A percentile compares a stretch with the other conserved stretches of the same genome.
phyloP scores from a whole-genome alignment of 2,113 vertebrate genomes.

The Halcyon senegalensis region DNA sequence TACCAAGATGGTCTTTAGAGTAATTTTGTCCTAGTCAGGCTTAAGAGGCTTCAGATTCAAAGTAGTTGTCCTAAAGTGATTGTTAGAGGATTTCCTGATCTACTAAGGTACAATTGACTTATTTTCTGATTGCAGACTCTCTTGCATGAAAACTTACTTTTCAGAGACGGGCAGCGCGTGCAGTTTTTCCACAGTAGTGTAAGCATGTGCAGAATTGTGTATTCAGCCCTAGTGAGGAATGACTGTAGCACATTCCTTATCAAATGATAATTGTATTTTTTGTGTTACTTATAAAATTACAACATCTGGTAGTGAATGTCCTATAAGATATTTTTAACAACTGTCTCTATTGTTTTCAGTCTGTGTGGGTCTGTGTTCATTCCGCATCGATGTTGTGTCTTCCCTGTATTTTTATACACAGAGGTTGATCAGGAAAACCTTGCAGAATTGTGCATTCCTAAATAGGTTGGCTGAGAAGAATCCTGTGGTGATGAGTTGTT shows the following conservation, averaged over 20 bases:
- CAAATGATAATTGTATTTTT: background rate
- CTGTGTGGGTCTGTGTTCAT: background rate
- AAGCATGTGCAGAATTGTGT: background rate
- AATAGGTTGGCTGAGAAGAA: background rate
- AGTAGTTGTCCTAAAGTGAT: background rate
- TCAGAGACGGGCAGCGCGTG: background rate
- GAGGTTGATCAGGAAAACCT: background rate
- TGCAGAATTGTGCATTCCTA: background rate
- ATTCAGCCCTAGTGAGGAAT: background rate
- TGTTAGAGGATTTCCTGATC: background rate
- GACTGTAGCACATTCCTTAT: background rate
- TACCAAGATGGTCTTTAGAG: background rate
- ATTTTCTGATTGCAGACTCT: background rate
- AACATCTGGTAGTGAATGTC: background rate
- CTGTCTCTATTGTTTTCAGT: fast-evolving
- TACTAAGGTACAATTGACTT: background rate
- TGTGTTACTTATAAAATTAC: background rate
- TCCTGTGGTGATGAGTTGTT: background rate
- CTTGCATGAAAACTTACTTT: background rate
- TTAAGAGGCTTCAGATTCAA: background rate
- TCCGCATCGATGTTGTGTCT: background rate
- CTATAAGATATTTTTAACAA: background rate
- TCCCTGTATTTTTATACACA: background rate
- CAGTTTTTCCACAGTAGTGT: background rate
- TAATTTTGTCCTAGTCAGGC: background rate